Base-by-base conservation (phyloP, 2,888 invertebrate genomes). In the Drosophila ustulata region DNA sequence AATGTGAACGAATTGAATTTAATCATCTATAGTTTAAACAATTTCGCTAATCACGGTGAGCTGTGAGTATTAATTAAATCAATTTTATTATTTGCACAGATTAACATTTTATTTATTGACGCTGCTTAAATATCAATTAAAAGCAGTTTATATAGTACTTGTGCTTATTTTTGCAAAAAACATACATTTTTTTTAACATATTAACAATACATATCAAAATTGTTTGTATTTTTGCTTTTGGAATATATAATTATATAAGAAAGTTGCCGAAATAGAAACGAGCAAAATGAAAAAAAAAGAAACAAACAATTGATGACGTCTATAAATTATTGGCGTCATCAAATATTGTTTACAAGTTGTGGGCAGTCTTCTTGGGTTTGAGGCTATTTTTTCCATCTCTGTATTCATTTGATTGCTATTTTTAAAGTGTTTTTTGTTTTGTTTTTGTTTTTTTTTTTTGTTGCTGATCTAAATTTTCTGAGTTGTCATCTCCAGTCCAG, bases 81-180 rank as follows among this genome's bases (percentile, higher is more conserved):
- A 52, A 41, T 13, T 39, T 41, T 11, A 26, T 30, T 34, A 55
- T 53, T 66, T 59, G 18, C 23, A 56, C 52, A 18, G 18, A 66
- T 59, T 66, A 53, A 26, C 43, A 58, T 53, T 47, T 45, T 59
- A 59, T 66, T 47, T 66, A 61, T 52, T 32, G 47, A n/a, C 9
- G 30, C 5, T 18, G 41, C 39, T 53, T 53, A 53, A 52, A 47
- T 30, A 26, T 34, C 39, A 51, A 52, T 51, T 50, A 18, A 28
- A 18, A 18, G 1, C 18, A 18, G 18, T 18, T 18, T 18, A 18
- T 18, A n/a, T n/a, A n/a, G n/a, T n/a, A 18, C 18, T 18, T 18
- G 18, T 18, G 18, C 18, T 18, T 18, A 18, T 18, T 18, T 18
- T 18, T 18, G 18, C 32, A 32, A 37, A 34, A 46, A 52, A 47